Evolutionary conservation across 2,113 vertebrate genomes (phyloP).

Genomic region (Corvus cornix): DNA sequence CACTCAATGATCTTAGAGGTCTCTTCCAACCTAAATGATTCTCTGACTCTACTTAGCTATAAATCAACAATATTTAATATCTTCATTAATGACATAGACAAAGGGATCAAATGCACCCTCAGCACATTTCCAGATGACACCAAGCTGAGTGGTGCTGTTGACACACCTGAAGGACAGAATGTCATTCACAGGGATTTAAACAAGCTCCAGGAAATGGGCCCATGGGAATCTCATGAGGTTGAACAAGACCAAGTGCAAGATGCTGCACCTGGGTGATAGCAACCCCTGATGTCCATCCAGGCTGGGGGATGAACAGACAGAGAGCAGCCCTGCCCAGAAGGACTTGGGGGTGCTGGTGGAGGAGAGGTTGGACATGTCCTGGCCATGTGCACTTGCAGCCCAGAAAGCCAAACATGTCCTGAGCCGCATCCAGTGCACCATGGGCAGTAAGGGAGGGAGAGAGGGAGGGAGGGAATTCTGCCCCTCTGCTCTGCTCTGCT

Average conservation of each 20-base stretch:
- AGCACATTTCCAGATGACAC: background rate
- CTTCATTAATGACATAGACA: background rate
- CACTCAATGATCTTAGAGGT: background rate
- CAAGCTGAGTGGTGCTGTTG: background rate
- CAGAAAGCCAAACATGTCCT: fast-evolving
- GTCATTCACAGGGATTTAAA: background rate
- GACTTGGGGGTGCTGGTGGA: background rate
- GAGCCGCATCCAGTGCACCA: background rate
- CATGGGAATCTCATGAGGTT: background rate
- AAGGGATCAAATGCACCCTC: background rate
- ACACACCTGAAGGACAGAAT: background rate
- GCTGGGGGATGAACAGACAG: background rate
- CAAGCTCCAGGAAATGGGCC: background rate
- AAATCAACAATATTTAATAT: background rate
- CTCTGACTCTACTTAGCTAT: background rate
- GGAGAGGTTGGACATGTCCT: background rate
- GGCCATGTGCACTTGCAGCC: fast-evolving
- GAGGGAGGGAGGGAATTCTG: background rate
- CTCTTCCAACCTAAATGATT: background rate
- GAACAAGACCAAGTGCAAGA: background rate
- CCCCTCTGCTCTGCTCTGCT: background rate
- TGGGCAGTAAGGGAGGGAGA: background rate
- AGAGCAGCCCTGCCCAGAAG: background rate
- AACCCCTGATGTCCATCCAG: background rate
- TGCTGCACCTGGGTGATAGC: background rate